Evolutionary conservation across 1,140 invertebrate species (phyloP).

Genomic region (Drosophila nikananu): DNA sequence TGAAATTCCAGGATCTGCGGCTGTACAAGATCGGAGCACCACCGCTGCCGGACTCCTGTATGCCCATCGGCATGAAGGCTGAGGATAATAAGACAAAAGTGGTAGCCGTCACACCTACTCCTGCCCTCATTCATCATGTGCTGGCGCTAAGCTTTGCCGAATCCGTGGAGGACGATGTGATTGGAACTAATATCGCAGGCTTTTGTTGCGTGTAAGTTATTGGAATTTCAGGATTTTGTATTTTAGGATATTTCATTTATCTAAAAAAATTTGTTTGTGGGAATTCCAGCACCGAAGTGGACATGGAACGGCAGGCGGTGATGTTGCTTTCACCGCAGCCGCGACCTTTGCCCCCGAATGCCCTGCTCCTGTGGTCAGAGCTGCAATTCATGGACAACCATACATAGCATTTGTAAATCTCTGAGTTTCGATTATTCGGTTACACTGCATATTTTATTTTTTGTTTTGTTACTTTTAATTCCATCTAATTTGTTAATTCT

Average conservation of each 20-base stretch:
- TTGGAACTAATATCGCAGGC: constrained; percentile 95
- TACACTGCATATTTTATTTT: not conserved
- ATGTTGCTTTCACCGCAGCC: constrained; percentile 97
- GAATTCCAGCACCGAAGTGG: constrained; percentile 92
- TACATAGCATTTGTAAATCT: constrained; percentile 44
- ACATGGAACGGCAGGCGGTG: constrained; percentile 93
- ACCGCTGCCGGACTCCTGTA: constrained; percentile 95
- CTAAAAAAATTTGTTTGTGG: not conserved
- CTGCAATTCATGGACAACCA: constrained; percentile 96
- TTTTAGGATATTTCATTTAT: constrained; percentile 11
- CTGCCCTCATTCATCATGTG: constrained; percentile 94
- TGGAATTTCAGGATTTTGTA: not conserved
- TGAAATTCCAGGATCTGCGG: constrained; percentile 94
- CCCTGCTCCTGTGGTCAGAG: constrained; percentile 92
- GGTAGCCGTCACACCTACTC: constrained; percentile 91
- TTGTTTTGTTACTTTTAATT: not conserved
- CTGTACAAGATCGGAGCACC: constrained; percentile 98
- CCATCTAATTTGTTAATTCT: not conserved
- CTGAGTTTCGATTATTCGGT: not conserved
- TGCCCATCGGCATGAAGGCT: constrained; percentile 97
- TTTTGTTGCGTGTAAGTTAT: constrained; percentile 96
- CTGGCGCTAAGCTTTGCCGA: constrained; percentile 95
- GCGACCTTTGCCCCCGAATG: constrained; percentile 95
- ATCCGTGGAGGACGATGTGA: constrained; percentile 91
- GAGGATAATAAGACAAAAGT: constrained; percentile 97